Evolutionary conservation across 2,113 vertebrate genomes (phyloP).

Genomic region (Nymphicus hollandicus): DNA sequence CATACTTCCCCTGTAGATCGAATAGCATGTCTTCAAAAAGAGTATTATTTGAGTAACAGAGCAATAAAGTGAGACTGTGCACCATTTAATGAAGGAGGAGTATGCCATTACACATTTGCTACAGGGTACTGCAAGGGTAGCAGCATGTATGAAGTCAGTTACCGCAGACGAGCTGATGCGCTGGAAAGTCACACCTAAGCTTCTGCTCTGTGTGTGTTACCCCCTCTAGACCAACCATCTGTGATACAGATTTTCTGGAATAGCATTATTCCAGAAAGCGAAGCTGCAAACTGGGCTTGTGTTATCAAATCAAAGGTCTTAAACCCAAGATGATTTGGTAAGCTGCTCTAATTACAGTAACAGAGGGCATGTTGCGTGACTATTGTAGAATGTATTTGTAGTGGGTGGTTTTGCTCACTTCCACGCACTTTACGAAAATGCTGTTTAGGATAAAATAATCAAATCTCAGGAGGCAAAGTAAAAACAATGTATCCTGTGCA

Average conservation of each 20-base stretch:
- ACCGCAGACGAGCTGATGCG: neutral
- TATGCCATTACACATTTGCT: neutral
- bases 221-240: conserved; percentile 31
- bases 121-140: neutral
- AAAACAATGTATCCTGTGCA: neutral
- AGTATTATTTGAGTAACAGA: neutral
- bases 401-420: neutral
- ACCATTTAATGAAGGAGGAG: neutral
- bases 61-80: neutral
- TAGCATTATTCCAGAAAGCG: neutral
- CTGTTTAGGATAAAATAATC: neutral
- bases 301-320: conserved; percentile 1
- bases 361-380: neutral
- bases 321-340: conserved; percentile 14
- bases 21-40: neutral
- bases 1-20: neutral
- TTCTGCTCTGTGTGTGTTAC: neutral
- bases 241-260: conserved; percentile 3
- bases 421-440: neutral
- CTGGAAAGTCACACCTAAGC: neutral
- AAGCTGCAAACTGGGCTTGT: neutral
- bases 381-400: neutral
- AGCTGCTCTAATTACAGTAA: conserved; percentile 4
- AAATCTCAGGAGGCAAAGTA: neutral
- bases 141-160: neutral